These are phyloP conservation scores for Erpornis zantholeuca DNA, from an alignment of 2,113 vertebrate species.

Conservation along the genomic window DNA sequence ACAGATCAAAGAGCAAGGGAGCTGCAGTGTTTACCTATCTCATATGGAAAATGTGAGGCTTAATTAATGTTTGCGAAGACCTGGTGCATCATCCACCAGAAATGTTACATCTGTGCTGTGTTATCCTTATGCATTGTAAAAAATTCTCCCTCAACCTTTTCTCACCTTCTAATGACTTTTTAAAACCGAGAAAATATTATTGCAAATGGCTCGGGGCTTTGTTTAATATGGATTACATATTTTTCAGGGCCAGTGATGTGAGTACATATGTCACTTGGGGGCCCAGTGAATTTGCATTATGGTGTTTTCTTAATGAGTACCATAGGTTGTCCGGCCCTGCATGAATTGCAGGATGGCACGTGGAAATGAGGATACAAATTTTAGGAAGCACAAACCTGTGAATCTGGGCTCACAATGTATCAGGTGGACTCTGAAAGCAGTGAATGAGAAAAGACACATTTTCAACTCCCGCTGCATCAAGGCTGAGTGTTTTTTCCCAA, in stretches of 20 bases:
- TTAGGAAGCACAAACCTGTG: not conserved
- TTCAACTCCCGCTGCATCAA: not conserved
- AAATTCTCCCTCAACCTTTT: not conserved
- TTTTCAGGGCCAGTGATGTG: not conserved
- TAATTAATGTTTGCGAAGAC: constrained; percentile 33
- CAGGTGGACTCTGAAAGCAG: not conserved
- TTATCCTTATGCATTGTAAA: not conserved
- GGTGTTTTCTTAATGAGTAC: not conserved
- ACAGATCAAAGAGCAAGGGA: not conserved
- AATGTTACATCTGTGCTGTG: not conserved
- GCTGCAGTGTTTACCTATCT: constrained; percentile 32
- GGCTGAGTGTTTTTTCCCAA: not conserved
- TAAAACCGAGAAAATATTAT: not conserved
- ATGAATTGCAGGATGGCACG: not conserved
- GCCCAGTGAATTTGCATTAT: not conserved
- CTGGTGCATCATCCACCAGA: constrained; percentile 14
- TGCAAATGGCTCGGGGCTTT: not conserved
- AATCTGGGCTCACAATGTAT: not conserved
- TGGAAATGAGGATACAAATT: not conserved
- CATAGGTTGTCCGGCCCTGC: not conserved
- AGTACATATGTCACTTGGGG: not conserved
- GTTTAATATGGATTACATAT: not conserved
- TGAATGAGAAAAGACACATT: not conserved
- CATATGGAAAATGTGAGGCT: constrained; percentile 22
- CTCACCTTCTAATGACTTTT: constrained; percentile 10